phyloP scores from a whole-genome alignment of 2,888 invertebrate genomes.

The Rhabditophanes sp. region DNA sequence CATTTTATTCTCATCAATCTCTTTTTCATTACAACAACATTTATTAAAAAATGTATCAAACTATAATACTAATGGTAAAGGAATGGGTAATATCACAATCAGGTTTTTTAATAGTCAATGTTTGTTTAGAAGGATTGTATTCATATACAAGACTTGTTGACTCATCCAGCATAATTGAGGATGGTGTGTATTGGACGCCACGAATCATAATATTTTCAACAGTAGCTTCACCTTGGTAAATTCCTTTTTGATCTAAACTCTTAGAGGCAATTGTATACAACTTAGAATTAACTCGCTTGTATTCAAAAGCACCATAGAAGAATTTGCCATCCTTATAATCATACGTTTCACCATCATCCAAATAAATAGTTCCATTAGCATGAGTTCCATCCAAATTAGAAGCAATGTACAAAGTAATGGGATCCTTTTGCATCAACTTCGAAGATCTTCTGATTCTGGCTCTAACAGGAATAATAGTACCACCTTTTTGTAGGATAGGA shows the following conservation, averaged over 20 bases:
- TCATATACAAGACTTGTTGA: not conserved
- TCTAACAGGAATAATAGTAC: constrained; percentile 72
- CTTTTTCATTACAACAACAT: too few relatives aligned
- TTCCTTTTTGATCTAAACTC: constrained; percentile 24
- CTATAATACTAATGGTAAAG: too few relatives aligned
- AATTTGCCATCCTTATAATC: constrained; percentile 52
- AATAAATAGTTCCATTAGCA: constrained; percentile 67
- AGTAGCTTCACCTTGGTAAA: constrained; percentile 42
- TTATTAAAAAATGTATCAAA: too few relatives aligned
- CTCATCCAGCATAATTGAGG: not conserved
- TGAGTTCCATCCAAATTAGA: constrained; percentile 51
- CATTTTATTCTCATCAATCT: too few relatives aligned
- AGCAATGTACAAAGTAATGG: constrained; percentile 74
- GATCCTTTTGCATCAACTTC: constrained; percentile 69
- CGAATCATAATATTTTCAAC: constrained; percentile 47
- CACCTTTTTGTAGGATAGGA: constrained; percentile 82
- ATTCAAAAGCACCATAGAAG: constrained; percentile 33
- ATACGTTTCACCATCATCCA: constrained; percentile 76
- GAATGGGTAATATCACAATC: too few relatives aligned
- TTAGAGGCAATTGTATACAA: constrained; percentile 39
- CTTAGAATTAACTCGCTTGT: constrained; percentile 35
- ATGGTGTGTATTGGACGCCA: constrained; percentile 45
- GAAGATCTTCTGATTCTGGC: constrained; percentile 68
- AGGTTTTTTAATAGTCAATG: too few relatives aligned
- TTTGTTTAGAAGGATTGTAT: too few relatives aligned